Percentiles rank a stretch among this genome's conserved stretches.
Evolutionary conservation across 2,888 invertebrate species (phyloP).

Genomic region (Ceriagrion tenellum): DNA sequence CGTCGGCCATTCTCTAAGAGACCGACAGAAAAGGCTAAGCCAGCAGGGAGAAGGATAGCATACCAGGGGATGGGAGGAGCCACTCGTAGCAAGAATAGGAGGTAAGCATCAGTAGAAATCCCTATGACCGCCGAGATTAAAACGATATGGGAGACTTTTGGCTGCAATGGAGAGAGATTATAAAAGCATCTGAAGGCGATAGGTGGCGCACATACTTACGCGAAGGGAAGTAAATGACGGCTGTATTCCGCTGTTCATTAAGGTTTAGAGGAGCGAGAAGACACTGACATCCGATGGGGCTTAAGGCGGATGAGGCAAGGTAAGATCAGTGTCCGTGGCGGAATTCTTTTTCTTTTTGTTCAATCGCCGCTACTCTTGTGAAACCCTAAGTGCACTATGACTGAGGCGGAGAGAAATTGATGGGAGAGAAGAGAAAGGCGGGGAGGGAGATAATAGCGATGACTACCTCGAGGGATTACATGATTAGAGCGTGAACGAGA

Average conservation of each 20-base stretch:
- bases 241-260: constrained; percentile 33
- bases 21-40: too few species aligned
- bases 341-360: not conserved
- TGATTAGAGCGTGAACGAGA: constrained; percentile 30
- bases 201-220: not conserved
- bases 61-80: too few species aligned
- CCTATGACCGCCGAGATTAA: not conserved
- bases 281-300: constrained; percentile 1
- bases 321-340: constrained; percentile 14
- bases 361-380: not conserved
- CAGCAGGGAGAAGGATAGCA: too few species aligned
- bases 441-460: not conserved
- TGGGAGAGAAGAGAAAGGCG: constrained; percentile 3
- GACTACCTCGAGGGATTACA: constrained; percentile 41
- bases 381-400: not conserved
- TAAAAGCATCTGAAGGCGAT: not conserved
- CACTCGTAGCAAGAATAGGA: too few species aligned
- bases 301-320: constrained; percentile 9
- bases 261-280: constrained; percentile 1
- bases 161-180: not conserved
- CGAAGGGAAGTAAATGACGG: not conserved
- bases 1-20: too few species aligned
- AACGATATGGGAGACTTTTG: not conserved
- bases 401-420: not conserved
- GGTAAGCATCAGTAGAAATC: not conserved